Evolutionary conservation across 2,888 invertebrate species (phyloP).

Genomic region (Drosophila nr. medialis): DNA sequence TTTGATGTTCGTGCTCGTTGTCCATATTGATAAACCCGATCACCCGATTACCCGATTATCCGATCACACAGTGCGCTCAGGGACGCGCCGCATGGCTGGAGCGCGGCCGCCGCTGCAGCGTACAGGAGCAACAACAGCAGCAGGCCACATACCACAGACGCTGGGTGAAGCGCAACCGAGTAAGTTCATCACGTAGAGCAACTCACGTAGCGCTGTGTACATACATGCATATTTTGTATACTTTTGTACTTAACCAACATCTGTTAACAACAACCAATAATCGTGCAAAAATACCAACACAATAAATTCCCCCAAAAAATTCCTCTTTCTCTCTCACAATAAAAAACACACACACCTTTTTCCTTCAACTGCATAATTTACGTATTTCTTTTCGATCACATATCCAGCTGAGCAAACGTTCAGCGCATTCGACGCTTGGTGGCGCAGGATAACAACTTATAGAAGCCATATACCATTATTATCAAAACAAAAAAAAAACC

Average conservation of each 20-base stretch:
- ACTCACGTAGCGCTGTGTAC: conserved; percentile 35
- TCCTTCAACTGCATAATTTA: conserved; percentile 21
- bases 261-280: conserved; percentile 15
- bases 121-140: conserved; percentile 89
- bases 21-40: conserved; percentile 38
- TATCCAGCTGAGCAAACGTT: conserved; percentile 47
- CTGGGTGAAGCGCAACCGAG: conserved; percentile 95
- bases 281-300: conserved; percentile 4
- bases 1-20: conserved; percentile 63
- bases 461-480: conserved; percentile 27
- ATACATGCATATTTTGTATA: conserved; percentile 13
- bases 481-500: conserved; percentile 10
- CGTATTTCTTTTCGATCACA: conserved; percentile 39
- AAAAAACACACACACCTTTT: conserved; percentile 12
- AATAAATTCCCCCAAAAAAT: neutral
- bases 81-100: conserved; percentile 94
- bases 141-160: conserved; percentile 88
- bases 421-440: conserved; percentile 67
- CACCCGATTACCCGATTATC: conserved; percentile 5
- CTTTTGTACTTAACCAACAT: neutral
- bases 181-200: conserved; percentile 84
- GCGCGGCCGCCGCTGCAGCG: conserved; percentile 87
- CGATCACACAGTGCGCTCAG: conserved; percentile 89
- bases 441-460: conserved; percentile 46
- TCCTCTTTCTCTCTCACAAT: conserved; percentile 3